Conservation (phyloP, 2,888 invertebrate genomes). For the Drosophila neoperkinsi region DNA sequence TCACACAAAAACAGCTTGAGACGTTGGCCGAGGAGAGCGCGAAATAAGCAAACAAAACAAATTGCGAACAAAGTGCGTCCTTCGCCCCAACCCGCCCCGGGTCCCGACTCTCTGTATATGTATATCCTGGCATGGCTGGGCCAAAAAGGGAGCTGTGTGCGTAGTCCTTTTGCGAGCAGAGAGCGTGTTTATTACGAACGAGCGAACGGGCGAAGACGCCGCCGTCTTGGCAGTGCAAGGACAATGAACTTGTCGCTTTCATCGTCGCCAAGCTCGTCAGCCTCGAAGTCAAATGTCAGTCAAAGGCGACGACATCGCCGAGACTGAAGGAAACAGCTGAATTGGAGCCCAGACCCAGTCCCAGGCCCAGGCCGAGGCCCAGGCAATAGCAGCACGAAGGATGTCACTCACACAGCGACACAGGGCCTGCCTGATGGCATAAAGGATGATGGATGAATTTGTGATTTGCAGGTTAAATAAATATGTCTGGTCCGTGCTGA, state of each 20-base stretch:
- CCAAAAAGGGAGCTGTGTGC: slow-evolving; percentile 34
- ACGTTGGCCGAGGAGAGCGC: slow-evolving; percentile 33
- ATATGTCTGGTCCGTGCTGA: slow-evolving; percentile 57
- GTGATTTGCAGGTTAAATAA: slow-evolving; percentile 82
- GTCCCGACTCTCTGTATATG: neutral
- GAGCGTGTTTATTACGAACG: slow-evolving; percentile 72
- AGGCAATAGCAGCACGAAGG: slow-evolving; percentile 49
- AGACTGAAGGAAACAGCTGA: slow-evolving; percentile 43
- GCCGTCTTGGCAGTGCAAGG: slow-evolving; percentile 62
- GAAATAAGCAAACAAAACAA: slow-evolving; percentile 79
- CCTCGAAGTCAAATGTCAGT: slow-evolving; percentile 79
- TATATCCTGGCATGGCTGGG: slow-evolving; percentile 6
- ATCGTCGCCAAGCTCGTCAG: slow-evolving; percentile 73
- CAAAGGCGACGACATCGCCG: slow-evolving; percentile 55
- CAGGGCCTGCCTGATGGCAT: slow-evolving; percentile 34
- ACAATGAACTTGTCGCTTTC: slow-evolving; percentile 82
- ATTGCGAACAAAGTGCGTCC: slow-evolving; percentile 81
- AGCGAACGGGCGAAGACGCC: slow-evolving; percentile 10
- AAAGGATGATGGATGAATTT: slow-evolving; percentile 82
- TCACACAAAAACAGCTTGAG: slow-evolving; percentile 25
- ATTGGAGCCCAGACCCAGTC: slow-evolving; percentile 17
- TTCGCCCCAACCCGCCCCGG: slow-evolving; percentile 34
- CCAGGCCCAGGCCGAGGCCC: neutral
- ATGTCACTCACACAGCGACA: slow-evolving; percentile 59
- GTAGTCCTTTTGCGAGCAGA: slow-evolving; percentile 40